phyloP scores from a whole-genome alignment of 2,888 invertebrate species.

The Synergus japonicus region DNA sequence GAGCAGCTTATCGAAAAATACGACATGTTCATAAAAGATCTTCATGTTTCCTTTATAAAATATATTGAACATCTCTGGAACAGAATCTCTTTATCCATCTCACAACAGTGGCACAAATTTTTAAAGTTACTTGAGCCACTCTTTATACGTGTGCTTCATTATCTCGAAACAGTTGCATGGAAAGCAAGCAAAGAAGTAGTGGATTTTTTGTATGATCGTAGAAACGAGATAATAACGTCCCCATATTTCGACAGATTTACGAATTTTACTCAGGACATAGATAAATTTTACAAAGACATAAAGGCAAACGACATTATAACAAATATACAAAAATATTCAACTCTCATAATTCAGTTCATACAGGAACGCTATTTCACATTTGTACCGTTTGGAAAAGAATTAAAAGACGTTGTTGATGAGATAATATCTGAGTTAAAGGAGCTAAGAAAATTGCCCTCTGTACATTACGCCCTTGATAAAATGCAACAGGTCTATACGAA shows the following conservation, averaged over 20 bases:
- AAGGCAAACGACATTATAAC: constrained; percentile 87
- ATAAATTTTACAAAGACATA: constrained; percentile 87
- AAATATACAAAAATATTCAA: constrained; percentile 87
- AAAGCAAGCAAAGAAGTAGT: constrained; percentile 86
- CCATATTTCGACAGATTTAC: constrained; percentile 90
- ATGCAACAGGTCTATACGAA: constrained; percentile 82
- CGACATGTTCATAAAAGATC: constrained; percentile 87
- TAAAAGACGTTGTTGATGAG: constrained; percentile 82
- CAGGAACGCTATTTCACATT: constrained; percentile 84
- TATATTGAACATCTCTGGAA: constrained; percentile 88
- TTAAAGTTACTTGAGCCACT: constrained; percentile 87
- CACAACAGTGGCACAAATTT: constrained; percentile 86
- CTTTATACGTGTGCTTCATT: constrained; percentile 87
- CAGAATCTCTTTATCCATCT: constrained; percentile 82
- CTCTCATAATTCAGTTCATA: constrained; percentile 83
- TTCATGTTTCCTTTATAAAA: constrained; percentile 84
- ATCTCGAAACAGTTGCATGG: constrained; percentile 86
- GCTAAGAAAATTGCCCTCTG: constrained; percentile 81
- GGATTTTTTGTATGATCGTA: constrained; percentile 89
- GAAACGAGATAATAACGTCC: constrained; percentile 88
- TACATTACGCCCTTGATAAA: constrained; percentile 80
- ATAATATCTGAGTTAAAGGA: constrained; percentile 82
- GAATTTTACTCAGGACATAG: constrained; percentile 89
- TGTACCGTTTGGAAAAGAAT: constrained; percentile 84
- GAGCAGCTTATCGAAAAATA: constrained; percentile 87